A percentile compares a stretch with the other conserved stretches of the same genome.
Conservation (phyloP, 2,888 invertebrate genomes). For the Harpalus rubripes region DNA sequence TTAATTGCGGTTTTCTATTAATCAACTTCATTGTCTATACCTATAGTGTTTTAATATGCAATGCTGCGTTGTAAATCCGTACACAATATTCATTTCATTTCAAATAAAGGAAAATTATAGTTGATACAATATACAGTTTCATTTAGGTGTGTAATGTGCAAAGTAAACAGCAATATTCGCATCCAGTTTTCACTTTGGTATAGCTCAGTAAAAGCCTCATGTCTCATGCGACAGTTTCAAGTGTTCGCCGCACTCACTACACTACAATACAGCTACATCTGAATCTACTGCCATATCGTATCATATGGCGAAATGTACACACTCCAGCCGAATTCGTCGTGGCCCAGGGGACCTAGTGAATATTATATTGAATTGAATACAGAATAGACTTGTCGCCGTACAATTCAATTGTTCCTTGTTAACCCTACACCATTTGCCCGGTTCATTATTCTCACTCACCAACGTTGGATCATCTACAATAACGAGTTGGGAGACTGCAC, state of each 20-base stretch:
- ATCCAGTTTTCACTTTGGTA: not conserved
- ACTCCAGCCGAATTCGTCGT: slow-evolving; percentile 51
- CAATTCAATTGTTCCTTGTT: slow-evolving; percentile 78
- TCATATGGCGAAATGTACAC: slow-evolving; percentile 58
- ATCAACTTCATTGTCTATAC: no score
- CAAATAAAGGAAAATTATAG: no score
- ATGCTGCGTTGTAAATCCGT: no score
- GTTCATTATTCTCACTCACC: slow-evolving; percentile 49
- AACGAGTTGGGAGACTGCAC: slow-evolving; percentile 71
- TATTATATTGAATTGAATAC: slow-evolving; percentile 75
- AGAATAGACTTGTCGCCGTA: slow-evolving; percentile 75
- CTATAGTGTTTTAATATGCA: no score
- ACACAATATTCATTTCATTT: no score
- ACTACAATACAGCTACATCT: slow-evolving; percentile 1
- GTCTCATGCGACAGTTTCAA: slow-evolving; percentile 33
- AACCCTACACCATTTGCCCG: slow-evolving; percentile 76
- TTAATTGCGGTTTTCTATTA: no score
- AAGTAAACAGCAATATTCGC: slow-evolving; percentile 8
- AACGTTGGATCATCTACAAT: slow-evolving; percentile 57
- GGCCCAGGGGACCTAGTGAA: slow-evolving; percentile 70
- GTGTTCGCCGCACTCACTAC: slow-evolving; percentile 7
- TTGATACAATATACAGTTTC: no score
- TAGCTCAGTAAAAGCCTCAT: slow-evolving; percentile 9
- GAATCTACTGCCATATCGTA: slow-evolving; percentile 40
- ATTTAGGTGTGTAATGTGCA: not conserved